These are phyloP conservation scores for Argyra leucocephala DNA, from an alignment of 2,888 invertebrate species.

Conservation along the genomic window DNA sequence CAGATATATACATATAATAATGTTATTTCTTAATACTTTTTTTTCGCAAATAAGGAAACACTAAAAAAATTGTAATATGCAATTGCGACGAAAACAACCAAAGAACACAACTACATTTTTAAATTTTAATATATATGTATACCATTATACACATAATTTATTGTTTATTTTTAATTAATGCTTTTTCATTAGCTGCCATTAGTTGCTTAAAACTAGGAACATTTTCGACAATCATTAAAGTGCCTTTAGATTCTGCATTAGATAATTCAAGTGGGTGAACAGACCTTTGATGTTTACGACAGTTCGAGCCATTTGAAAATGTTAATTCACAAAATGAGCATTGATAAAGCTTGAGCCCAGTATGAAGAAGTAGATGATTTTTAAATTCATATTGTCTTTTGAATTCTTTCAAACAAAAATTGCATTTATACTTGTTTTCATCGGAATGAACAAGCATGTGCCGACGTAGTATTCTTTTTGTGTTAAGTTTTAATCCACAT, in stretches of 20 bases:
- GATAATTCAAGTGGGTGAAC: slow-evolving; percentile 40
- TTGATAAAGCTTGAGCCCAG: slow-evolving; percentile 40
- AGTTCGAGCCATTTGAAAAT: slow-evolving; percentile 43
- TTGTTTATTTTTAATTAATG: not conserved
- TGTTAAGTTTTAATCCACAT: slow-evolving; percentile 42
- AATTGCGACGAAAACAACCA: too few relatives aligned
- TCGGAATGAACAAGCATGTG: slow-evolving; percentile 43
- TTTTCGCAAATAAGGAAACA: too few relatives aligned
- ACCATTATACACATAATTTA: too few relatives aligned
- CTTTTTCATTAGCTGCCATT: not conserved
- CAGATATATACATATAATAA: too few relatives aligned
- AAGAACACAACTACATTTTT: too few relatives aligned
- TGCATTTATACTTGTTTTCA: slow-evolving; percentile 37
- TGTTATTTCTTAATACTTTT: too few relatives aligned
- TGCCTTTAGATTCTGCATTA: slow-evolving; percentile 16
- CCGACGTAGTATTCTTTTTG: slow-evolving; percentile 44
- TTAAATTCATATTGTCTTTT: slow-evolving; percentile 41
- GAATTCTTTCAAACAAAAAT: slow-evolving; percentile 38
- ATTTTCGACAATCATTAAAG: not conserved
- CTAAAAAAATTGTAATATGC: too few relatives aligned
- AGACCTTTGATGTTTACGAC: slow-evolving; percentile 41
- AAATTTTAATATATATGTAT: too few relatives aligned
- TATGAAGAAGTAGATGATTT: slow-evolving; percentile 41
- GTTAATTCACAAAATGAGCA: slow-evolving; percentile 41
- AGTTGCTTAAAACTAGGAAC: not conserved